Percentiles rank a stretch among this genome's conserved stretches.
phyloP scores from a whole-genome alignment of 2,888 invertebrate genomes.

The Phorcus lineatus region DNA sequence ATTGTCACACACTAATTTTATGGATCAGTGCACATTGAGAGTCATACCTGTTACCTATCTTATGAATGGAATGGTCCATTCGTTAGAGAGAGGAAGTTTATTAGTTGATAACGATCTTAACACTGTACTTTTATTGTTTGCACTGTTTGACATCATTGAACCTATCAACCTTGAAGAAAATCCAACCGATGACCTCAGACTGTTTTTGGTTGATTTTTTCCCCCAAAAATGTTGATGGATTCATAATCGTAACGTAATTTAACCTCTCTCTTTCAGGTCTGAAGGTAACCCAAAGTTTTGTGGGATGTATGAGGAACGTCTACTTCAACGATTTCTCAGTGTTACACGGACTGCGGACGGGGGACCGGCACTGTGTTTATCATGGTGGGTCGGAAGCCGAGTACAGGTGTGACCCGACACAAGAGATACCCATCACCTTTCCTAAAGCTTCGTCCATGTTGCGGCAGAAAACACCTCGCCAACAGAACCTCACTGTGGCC shows the following conservation, averaged over 20 bases:
- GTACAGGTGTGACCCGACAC: constrained; percentile 58
- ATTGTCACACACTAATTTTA: too few relatives aligned
- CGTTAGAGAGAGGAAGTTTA: too few relatives aligned
- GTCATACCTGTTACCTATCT: too few relatives aligned
- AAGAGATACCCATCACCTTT: constrained; percentile 65
- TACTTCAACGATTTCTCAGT: constrained; percentile 95
- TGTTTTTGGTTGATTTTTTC: too few relatives aligned
- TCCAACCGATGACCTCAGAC: neutral
- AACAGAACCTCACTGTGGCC: constrained; percentile 54
- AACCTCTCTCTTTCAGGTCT: constrained; percentile 78
- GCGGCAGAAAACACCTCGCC: constrained; percentile 33
- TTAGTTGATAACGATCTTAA: too few relatives aligned
- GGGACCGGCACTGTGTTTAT: constrained; percentile 43
- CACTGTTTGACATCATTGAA: too few relatives aligned
- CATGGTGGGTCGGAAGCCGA: constrained; percentile 54
- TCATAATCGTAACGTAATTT: neutral
- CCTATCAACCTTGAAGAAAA: too few relatives aligned
- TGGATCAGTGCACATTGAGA: too few relatives aligned
- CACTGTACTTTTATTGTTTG: too few relatives aligned
- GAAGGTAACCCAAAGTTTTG: constrained; percentile 89
- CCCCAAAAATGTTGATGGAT: too few relatives aligned
- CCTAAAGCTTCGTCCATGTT: constrained; percentile 60
- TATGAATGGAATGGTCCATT: too few relatives aligned
- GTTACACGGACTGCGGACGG: constrained; percentile 83
- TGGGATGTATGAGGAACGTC: constrained; percentile 92